A percentile compares a stretch with the other conserved stretches of the same genome.
These are phyloP conservation scores for Denticeps clupeoides DNA, from an alignment of 2,797 vertebrate species.

Conservation along the genomic window DNA sequence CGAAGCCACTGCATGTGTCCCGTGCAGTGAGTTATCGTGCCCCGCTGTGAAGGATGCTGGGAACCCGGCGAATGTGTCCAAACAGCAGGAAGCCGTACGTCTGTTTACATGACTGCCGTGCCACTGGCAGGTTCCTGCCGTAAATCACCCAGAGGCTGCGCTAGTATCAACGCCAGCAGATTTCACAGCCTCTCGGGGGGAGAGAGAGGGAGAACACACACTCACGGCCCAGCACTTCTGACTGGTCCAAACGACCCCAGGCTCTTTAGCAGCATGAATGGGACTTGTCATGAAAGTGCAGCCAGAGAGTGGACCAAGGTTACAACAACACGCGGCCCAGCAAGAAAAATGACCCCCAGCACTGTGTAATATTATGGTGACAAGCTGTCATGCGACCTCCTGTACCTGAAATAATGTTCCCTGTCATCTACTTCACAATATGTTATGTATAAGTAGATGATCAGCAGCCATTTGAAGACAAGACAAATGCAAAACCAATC, in stretches of 20 bases:
- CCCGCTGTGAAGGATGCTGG: not conserved
- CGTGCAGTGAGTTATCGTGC: slow-evolving; percentile 1
- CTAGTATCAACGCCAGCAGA: slow-evolving; percentile 4
- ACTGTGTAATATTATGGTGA: too few relatives aligned
- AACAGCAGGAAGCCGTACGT: slow-evolving; percentile 20
- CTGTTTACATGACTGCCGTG: slow-evolving; percentile 18
- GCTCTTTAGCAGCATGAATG: slow-evolving; percentile 1
- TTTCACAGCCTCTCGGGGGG: slow-evolving; percentile 6
- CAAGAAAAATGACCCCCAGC: too few relatives aligned
- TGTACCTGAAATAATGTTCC: slow-evolving; percentile 13
- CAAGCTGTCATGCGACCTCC: too few relatives aligned
- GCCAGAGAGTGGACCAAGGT: slow-evolving; percentile 7
- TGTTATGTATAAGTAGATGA: too few relatives aligned
- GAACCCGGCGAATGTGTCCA: slow-evolving; percentile 10
- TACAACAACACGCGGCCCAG: slow-evolving; percentile 27
- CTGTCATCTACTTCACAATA: slow-evolving; percentile 10
- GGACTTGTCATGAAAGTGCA: slow-evolving; percentile 1
- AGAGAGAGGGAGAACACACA: not conserved
- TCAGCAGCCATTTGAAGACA: too few relatives aligned
- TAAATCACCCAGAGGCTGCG: slow-evolving; percentile 20
- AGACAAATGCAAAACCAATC: too few relatives aligned
- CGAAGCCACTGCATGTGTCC: slow-evolving; percentile 7
- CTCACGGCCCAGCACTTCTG: too few relatives aligned
- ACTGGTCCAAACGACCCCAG: not conserved
- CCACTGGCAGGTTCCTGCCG: slow-evolving; percentile 9